Evolutionary conservation across 2,888 invertebrate species (phyloP).

Genomic region (Acanthosoma haemorrhoidale): DNA sequence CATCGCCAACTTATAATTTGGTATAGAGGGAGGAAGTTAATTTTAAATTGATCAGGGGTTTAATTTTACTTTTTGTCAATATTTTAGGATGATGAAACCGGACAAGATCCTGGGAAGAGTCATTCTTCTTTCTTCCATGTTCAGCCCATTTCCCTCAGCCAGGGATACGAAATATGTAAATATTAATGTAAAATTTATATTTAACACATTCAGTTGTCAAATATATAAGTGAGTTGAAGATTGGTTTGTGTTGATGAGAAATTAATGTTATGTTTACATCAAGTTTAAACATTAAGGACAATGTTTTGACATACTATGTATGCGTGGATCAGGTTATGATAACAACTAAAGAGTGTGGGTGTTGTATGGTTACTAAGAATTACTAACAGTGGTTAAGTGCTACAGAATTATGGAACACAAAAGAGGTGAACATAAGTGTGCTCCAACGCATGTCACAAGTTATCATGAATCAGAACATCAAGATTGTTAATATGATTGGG

Average conservation of each 20-base stretch:
- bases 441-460: too few species aligned
- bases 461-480: too few species aligned
- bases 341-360: neutral
- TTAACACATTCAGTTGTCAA: neutral
- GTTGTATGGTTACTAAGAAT: too few species aligned
- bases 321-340: neutral
- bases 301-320: neutral
- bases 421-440: too few species aligned
- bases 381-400: too few species aligned
- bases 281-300: neutral
- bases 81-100: conserved; percentile 15
- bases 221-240: neutral
- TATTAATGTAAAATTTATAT: neutral
- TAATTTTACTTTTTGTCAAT: neutral
- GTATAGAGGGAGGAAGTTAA: too few species aligned
- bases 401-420: too few species aligned
- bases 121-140: conserved; percentile 35
- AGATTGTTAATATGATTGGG: too few species aligned
- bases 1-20: too few species aligned
- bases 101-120: neutral
- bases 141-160: conserved; percentile 34
- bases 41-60: neutral
- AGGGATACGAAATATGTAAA: conserved; percentile 32
- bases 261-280: neutral
- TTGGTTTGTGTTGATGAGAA: neutral